Percentiles rank a stretch among this genome's conserved stretches.
Conservation (phyloP, 2,888 invertebrate species). For the Noctua pronuba region DNA sequence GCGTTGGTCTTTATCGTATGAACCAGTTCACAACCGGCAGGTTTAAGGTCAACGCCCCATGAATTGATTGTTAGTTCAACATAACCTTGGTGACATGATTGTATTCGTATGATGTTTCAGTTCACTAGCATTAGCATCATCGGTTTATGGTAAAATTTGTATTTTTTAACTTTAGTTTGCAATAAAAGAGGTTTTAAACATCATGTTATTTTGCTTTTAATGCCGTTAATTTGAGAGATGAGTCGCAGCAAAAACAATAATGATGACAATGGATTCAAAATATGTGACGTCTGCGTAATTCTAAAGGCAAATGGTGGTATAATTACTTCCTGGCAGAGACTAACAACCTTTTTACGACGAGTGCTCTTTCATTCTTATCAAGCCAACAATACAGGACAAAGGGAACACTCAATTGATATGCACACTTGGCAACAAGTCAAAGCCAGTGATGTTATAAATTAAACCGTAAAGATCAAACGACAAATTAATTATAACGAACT, state of each 20-base stretch:
- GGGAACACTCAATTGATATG: constrained; percentile 52
- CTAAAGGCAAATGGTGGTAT: background rate
- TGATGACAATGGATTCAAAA: constrained; percentile 31
- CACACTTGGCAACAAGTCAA: constrained; percentile 50
- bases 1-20: constrained; percentile 59
- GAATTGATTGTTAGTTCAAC: constrained; percentile 66
- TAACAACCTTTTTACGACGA: constrained; percentile 22
- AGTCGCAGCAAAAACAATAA: constrained; percentile 28
- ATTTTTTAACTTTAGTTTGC: constrained; percentile 17
- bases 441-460: constrained; percentile 26
- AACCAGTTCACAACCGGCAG: constrained; percentile 61
- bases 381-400: constrained; percentile 44
- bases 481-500: constrained; percentile 5
- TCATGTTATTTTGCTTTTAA: background rate
- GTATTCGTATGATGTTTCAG: constrained; percentile 62
- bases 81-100: constrained; percentile 71
- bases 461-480: constrained; percentile 27
- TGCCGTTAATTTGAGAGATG: background rate
- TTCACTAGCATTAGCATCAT: constrained; percentile 42
- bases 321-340: constrained; percentile 13
- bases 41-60: constrained; percentile 74
- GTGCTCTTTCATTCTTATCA: constrained; percentile 35
- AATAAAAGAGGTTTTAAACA: constrained; percentile 1
- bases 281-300: constrained; percentile 18
- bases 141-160: constrained; percentile 29